Evolutionary conservation across 2,797 vertebrate species (phyloP).

Genomic region (Myripristis murdjan): DNA sequence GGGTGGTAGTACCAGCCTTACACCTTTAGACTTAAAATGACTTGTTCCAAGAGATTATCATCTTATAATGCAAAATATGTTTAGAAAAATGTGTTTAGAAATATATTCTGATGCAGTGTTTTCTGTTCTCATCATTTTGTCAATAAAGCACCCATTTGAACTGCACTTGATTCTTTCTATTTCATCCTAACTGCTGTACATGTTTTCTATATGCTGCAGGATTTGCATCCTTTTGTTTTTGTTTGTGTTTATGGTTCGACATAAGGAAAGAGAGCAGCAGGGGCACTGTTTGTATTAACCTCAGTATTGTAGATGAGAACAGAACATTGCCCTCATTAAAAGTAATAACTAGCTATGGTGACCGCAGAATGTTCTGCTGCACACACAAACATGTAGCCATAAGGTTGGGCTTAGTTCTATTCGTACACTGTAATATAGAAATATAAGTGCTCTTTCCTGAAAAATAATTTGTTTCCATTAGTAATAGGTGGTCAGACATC

Average conservation of each 20-base stretch:
- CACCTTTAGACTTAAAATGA: background rate
- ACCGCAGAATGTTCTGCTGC: constrained; percentile 63
- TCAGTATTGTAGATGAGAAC: constrained; percentile 55
- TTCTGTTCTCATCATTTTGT: background rate
- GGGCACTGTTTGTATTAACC: constrained; percentile 54
- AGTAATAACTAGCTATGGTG: constrained; percentile 52
- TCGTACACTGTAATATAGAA: constrained; percentile 52
- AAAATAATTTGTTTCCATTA: constrained; percentile 31
- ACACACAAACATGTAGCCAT: constrained; percentile 39
- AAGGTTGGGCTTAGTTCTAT: constrained; percentile 43
- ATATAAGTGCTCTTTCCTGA: constrained; percentile 41
- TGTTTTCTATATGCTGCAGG: constrained; percentile 27
- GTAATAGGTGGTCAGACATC: constrained; percentile 67
- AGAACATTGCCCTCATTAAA: constrained; percentile 72
- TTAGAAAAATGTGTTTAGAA: too few species aligned
- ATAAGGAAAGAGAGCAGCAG: constrained; percentile 56
- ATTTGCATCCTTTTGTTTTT: constrained; percentile 40
- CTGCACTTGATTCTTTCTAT: background rate
- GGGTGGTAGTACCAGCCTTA: background rate
- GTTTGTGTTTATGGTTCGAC: constrained; percentile 60
- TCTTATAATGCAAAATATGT: too few species aligned
- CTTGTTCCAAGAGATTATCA: too few species aligned
- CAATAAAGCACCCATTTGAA: background rate
- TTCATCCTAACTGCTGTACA: constrained; percentile 11
- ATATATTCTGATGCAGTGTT: background rate